Evolutionary conservation across 2,888 invertebrate species (phyloP), one percentile per base, ranked within the genome.

Genomic region (Lasioglossum marginatum): DNA sequence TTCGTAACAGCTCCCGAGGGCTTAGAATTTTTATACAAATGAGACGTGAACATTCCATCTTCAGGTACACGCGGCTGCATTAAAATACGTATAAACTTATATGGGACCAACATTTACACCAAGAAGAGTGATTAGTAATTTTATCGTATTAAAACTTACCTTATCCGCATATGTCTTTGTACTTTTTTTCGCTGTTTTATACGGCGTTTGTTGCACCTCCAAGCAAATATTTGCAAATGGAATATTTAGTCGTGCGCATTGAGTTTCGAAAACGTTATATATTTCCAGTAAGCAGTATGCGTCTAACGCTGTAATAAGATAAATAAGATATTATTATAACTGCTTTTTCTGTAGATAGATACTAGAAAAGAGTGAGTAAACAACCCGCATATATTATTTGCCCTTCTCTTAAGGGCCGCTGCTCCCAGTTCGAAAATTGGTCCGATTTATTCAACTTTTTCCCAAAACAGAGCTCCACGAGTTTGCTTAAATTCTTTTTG

Each of bases 351-450:
- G 37, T 71, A 45, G 45, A 31, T 43, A 16, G 40, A 66, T 52
- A 75, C 4, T 31, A 40, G 4, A 60, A 27, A 40, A 37, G n/a
- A 66, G 71, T 45, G 37, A 60, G 71, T 73, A 75, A 90, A 90
- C 89, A 88, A 96, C 96, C 96, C 85, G 98, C 98, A 96, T 98
- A 98, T 70, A 96, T 95, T 83, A 98, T 96, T 96, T 99, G 98
- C 85, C 97, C 97, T 68, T 96, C 96, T 74, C 98, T 95, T 77
- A 99, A 94, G 16, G 98, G 98, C 89, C 98, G 96, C 90, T 97
- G 96, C 92, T 98, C 98, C 98, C 98, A 99, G 95, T 98, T 98
- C 0, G 98, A 98, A 95, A 98, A 98, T 93, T 98, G 98, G 95
- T 98, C 98, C n/a, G 97, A 97, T 95, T 99, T 99, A 95, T 98